A percentile compares a stretch with the other conserved stretches of the same genome.
Conservation (phyloP, 2,113 vertebrate species). For the Nesoenas mayeri region DNA sequence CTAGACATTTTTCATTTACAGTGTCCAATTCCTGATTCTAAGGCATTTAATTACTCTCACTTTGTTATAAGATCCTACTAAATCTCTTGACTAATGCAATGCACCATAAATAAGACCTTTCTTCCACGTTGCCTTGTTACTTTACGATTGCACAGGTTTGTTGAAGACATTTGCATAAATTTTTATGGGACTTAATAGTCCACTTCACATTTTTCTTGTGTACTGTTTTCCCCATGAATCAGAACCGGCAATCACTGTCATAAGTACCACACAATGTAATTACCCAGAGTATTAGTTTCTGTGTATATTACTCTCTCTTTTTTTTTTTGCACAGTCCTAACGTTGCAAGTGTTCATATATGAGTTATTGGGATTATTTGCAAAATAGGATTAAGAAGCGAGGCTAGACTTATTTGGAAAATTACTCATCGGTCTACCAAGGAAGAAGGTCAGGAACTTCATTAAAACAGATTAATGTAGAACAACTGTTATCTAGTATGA, state of each 20-base stretch:
- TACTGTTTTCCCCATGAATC: conserved; percentile 1
- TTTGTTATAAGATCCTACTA: conserved; percentile 33
- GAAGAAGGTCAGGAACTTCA: conserved; percentile 57
- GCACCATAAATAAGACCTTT: conserved; percentile 41
- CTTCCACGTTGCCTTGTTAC: background rate
- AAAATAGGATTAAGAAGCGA: background rate
- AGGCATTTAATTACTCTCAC: conserved; percentile 44
- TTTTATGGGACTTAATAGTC: conserved; percentile 9
- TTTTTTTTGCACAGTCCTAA: background rate
- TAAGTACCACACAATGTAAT: background rate
- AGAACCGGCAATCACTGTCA: background rate
- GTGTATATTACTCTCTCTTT: background rate
- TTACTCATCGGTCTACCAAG: background rate
- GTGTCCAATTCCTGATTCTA: background rate
- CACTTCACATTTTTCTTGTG: background rate
- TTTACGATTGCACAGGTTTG: background rate
- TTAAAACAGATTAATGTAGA: conserved; percentile 57
- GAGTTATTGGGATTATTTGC: conserved; percentile 48
- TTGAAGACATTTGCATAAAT: conserved; percentile 14
- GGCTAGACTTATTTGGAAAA: conserved; percentile 19
- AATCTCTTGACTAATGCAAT: conserved; percentile 35
- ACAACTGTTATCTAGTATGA: conserved; percentile 17
- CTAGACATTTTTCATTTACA: conserved; percentile 10
- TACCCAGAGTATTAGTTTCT: background rate
- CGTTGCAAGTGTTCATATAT: fast-evolving